Evolutionary conservation across 1,140 invertebrate genomes (phyloP).

Genomic region (Zaprionus camerounensis): DNA sequence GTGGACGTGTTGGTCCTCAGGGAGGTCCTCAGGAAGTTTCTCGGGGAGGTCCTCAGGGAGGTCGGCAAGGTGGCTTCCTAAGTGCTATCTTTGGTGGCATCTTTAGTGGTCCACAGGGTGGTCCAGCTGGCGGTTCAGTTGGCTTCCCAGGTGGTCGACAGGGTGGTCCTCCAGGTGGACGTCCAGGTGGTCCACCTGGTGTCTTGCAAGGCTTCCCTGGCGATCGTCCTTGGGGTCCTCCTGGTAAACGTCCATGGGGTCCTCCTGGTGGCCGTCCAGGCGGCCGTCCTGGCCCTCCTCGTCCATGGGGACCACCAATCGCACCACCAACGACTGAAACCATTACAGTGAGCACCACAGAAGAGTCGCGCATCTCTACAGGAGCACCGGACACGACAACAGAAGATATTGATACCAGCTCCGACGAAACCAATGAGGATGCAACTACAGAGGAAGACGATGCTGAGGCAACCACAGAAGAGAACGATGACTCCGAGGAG

Average conservation of each 20-base stretch:
- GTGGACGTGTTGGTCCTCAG: neutral
- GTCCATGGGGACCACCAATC: neutral
- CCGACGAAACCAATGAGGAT: neutral
- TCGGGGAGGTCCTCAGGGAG: neutral
- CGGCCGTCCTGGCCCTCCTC: neutral
- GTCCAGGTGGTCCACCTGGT: neutral
- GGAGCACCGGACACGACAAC: neutral
- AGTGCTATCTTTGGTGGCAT: neutral
- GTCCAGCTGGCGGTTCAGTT: neutral
- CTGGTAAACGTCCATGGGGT: neutral
- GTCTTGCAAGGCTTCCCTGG: neutral
- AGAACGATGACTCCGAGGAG: neutral
- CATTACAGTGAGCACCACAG: neutral
- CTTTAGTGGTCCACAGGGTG: neutral
- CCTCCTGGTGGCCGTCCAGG: neutral
- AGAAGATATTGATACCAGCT: neutral
- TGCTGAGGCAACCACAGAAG: neutral
- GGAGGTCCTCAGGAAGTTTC: neutral
- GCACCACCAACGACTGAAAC: neutral
- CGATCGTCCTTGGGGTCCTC: neutral
- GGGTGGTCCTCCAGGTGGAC: neutral
- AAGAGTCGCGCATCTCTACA: neutral
- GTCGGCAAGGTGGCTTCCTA: neutral
- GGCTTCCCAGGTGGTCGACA: neutral
- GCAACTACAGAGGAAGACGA: neutral